These are phyloP conservation scores for Bos indicus DNA, from an alignment of 2,113 vertebrate genomes.

Conservation along the genomic window DNA sequence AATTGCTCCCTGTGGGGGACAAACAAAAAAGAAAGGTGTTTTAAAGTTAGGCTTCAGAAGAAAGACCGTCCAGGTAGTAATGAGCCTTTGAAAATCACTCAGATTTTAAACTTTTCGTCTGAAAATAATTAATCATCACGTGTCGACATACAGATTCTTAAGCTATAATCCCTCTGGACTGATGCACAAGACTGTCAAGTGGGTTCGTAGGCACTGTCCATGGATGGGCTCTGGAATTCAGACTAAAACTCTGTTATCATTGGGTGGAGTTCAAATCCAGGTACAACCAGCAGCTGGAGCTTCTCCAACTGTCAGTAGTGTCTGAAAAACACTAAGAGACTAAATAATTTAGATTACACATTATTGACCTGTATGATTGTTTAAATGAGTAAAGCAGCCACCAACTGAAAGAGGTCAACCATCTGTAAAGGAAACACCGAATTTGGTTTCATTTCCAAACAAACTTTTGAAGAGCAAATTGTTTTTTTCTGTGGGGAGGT, in stretches of 20 bases:
- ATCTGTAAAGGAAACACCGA: constrained; percentile 88
- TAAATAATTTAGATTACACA: constrained; percentile 89
- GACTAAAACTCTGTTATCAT: constrained; percentile 73
- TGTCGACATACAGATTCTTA: constrained; percentile 43
- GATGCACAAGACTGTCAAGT: neutral
- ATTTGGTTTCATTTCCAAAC: constrained; percentile 88
- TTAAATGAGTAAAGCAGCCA: constrained; percentile 87
- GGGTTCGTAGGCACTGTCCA: constrained; percentile 14
- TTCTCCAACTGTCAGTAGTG: constrained; percentile 84
- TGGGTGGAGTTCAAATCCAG: constrained; percentile 84
- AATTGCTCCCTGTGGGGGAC: constrained; percentile 84
- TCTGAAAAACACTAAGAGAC: constrained; percentile 88
- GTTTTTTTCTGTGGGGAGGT: constrained; percentile 83
- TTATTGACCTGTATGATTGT: constrained; percentile 88
- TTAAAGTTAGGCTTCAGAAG: constrained; percentile 70
- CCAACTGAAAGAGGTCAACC: constrained; percentile 88
- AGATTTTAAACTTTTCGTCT: constrained; percentile 17
- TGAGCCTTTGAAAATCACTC: constrained; percentile 46
- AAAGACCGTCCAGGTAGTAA: constrained; percentile 64
- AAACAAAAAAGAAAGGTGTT: constrained; percentile 81
- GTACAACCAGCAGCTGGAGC: constrained; percentile 83
- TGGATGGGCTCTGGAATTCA: constrained; percentile 64
- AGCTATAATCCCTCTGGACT: neutral
- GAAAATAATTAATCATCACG: constrained; percentile 41
- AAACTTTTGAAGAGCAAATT: constrained; percentile 83